These are phyloP conservation scores for Capreolus pygargus DNA, from an alignment of 2,113 vertebrate genomes.

Conservation along the genomic window DNA sequence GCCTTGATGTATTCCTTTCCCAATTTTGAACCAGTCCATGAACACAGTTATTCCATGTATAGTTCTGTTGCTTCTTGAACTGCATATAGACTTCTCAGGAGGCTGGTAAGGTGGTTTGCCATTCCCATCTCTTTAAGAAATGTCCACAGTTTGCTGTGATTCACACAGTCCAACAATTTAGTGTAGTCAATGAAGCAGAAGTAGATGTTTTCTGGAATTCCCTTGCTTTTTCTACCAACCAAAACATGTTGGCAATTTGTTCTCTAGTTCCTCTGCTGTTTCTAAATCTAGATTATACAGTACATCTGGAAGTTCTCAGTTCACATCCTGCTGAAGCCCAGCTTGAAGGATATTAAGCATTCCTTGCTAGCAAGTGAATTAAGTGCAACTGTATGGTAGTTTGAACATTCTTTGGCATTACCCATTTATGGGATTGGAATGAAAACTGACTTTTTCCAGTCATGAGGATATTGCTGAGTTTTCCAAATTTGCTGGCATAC, in stretches of 20 bases:
- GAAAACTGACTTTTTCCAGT: not conserved
- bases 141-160: not conserved
- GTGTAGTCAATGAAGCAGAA: not conserved
- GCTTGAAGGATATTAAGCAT: not conserved
- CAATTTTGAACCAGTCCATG: not conserved
- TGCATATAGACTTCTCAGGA: not conserved
- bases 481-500: not conserved
- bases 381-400: not conserved
- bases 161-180: not conserved
- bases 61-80: not conserved
- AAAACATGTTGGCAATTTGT: not conserved
- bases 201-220: not conserved
- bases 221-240: not conserved
- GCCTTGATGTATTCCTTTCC: not conserved
- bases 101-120: not conserved
- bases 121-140: not conserved
- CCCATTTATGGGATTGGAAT: not conserved
- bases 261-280: not conserved
- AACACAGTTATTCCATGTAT: not conserved
- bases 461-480: not conserved
- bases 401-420: not conserved
- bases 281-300: not conserved
- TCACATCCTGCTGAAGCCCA: not conserved
- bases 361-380: not conserved
- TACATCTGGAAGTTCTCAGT: not conserved